These are phyloP conservation scores for Charina bottae DNA, from an alignment of 2,113 vertebrate species.

Conservation along the genomic window DNA sequence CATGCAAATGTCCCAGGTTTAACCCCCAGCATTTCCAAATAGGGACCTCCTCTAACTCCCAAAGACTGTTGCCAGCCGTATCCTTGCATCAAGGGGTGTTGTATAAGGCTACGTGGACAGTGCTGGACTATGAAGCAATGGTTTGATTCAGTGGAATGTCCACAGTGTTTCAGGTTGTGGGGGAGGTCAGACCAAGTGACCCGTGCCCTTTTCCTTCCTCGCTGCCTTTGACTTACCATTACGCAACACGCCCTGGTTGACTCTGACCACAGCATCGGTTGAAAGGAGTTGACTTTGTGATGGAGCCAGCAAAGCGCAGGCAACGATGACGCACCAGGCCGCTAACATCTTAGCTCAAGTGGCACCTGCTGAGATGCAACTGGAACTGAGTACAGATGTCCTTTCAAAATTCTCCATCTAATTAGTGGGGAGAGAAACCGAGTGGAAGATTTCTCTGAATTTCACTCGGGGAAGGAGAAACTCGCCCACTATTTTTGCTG, in stretches of 20 bases:
- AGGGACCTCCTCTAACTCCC: background rate
- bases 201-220: no score
- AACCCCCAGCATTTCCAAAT: background rate
- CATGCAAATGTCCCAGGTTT: background rate
- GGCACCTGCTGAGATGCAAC: background rate
- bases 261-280: constrained; percentile 51
- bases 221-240: constrained; percentile 45
- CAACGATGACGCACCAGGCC: constrained; percentile 10
- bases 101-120: background rate
- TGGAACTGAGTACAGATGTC: background rate
- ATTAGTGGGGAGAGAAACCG: background rate
- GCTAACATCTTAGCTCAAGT: constrained; percentile 48
- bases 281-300: background rate
- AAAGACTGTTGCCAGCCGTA: background rate
- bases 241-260: constrained; percentile 48
- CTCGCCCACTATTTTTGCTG: background rate
- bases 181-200: background rate
- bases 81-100: background rate
- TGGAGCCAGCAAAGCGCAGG: background rate
- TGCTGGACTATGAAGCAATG: background rate
- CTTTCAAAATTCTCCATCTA: background rate
- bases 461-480: background rate
- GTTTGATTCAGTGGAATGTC: background rate
- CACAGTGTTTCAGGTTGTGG: background rate
- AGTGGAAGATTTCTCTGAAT: background rate